Percentiles rank a stretch among this genome's conserved stretches.
These are phyloP conservation scores for Morpho helenor DNA, from an alignment of 2,888 invertebrate genomes.

Conservation along the genomic window DNA sequence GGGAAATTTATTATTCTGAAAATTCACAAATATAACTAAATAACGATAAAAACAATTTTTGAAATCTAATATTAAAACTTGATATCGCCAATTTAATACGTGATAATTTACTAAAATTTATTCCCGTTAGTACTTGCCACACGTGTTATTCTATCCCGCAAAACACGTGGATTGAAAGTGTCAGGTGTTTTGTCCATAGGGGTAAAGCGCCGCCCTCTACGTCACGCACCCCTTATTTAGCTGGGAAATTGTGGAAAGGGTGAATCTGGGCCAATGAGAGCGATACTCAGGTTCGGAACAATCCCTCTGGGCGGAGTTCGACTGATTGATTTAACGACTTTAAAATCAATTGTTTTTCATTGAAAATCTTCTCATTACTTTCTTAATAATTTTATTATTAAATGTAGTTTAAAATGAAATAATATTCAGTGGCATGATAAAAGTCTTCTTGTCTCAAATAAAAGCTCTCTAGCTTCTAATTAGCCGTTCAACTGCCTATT, in stretches of 20 bases:
- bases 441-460: too few species aligned
- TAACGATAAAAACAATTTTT: neutral
- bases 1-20: neutral
- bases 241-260: slow-evolving; percentile 43
- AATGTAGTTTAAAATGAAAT: too few species aligned
- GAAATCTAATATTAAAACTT: too few species aligned
- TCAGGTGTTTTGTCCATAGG: slow-evolving; percentile 56
- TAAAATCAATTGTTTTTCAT: neutral
- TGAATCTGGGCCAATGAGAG: slow-evolving; percentile 45
- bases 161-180: slow-evolving; percentile 55
- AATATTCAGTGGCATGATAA: too few species aligned
- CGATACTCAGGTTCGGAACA: slow-evolving; percentile 31
- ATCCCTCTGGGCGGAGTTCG: slow-evolving; percentile 46
- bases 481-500: too few species aligned
- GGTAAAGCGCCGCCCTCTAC: slow-evolving; percentile 45
- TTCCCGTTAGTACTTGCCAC: slow-evolving; percentile 15
- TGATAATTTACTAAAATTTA: slow-evolving; percentile 5
- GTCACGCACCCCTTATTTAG: slow-evolving; percentile 39
- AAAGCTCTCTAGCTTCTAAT: too few species aligned
- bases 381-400: too few species aligned
- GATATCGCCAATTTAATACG: neutral
- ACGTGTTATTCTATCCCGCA: slow-evolving; percentile 44
- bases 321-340: slow-evolving; percentile 21
- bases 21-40: slow-evolving; percentile 1
- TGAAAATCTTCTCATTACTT: too few species aligned